Percentiles rank a stretch among this genome's conserved stretches.
phyloP scores from a whole-genome alignment of 2,797 vertebrate genomes.

The Furcifer pardalis region DNA sequence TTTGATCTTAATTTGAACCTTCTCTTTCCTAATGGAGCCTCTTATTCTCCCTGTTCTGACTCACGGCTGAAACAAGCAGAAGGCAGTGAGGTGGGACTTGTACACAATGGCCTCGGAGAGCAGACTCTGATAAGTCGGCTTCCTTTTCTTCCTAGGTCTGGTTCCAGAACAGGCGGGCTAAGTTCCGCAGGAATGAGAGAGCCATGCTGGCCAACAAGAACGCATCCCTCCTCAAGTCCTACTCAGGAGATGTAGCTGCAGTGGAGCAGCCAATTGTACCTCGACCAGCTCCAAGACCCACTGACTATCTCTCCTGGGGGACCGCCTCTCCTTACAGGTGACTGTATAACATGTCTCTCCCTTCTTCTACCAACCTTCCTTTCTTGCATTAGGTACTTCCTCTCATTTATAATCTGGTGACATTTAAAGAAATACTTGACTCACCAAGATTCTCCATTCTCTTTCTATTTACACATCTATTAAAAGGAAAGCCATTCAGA shows the following conservation, averaged over 20 bases:
- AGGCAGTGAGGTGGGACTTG: fast-evolving
- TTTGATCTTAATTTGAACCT: not conserved
- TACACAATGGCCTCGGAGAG: constrained; percentile 8
- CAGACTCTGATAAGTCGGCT: not conserved
- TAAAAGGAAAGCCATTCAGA: not conserved
- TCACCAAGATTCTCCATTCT: not conserved
- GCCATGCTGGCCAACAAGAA: constrained; percentile 99
- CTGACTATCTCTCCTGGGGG: constrained; percentile 98
- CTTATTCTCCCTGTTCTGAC: not conserved
- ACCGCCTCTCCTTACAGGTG: constrained; percentile 95
- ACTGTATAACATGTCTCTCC: constrained; percentile 46
- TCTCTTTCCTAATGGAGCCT: not conserved
- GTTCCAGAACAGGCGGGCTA: constrained; percentile 97
- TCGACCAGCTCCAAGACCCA: constrained; percentile 91
- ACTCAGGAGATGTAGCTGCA: constrained; percentile 92
- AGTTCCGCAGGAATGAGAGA: constrained; percentile 95
- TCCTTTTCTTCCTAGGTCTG: constrained; percentile 83
- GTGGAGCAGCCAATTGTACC: constrained; percentile 98
- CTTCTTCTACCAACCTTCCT: constrained; percentile 30
- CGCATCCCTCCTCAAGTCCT: constrained; percentile 95
- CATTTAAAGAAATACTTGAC: constrained; percentile 7
- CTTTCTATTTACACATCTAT: not conserved
- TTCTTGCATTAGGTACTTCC: constrained; percentile 10
- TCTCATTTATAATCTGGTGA: constrained; percentile 39
- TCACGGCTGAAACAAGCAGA: not conserved